Evolutionary conservation across 1,140 invertebrate species (phyloP).

Genomic region (Palaemon carinicauda): DNA sequence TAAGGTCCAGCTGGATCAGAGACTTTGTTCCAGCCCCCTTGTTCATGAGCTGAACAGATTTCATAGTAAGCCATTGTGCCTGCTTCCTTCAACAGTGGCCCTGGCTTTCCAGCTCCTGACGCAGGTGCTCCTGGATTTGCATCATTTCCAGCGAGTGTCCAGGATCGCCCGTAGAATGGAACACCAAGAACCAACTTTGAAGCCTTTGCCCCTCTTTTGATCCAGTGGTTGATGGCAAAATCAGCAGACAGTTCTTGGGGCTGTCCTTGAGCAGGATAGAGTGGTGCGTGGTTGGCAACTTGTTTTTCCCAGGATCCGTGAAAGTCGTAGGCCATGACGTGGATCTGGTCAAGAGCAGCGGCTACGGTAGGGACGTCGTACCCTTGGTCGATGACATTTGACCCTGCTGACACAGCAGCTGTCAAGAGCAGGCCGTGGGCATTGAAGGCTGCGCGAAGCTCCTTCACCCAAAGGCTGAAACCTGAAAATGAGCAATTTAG

Average conservation of each 20-base stretch:
- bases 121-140: background rate
- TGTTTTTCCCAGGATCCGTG: conserved; percentile 65
- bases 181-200: conserved; percentile 64
- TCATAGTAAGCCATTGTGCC: conserved; percentile 58
- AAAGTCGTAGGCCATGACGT: conserved; percentile 66
- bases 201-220: conserved; percentile 62
- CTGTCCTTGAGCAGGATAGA: conserved; percentile 60
- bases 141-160: conserved; percentile 61
- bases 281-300: conserved; percentile 67
- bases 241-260: conserved; percentile 61
- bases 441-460: conserved; percentile 78
- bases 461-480: conserved; percentile 62
- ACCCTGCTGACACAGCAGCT: conserved; percentile 76
- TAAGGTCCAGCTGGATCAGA: background rate
- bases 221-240: conserved; percentile 64
- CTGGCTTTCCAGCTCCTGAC: conserved; percentile 9
- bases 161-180: conserved; percentile 64
- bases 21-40: background rate
- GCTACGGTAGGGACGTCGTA: conserved; percentile 57
- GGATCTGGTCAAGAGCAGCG: conserved; percentile 57
- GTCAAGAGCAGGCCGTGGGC: conserved; percentile 69
- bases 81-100: conserved; percentile 15
- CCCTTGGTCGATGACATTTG: conserved; percentile 80
- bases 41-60: conserved; percentile 43
- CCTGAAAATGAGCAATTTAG: background rate